Evolutionary conservation across 2,113 vertebrate genomes (phyloP).

Genomic region (Benitochromis conjunctus): DNA sequence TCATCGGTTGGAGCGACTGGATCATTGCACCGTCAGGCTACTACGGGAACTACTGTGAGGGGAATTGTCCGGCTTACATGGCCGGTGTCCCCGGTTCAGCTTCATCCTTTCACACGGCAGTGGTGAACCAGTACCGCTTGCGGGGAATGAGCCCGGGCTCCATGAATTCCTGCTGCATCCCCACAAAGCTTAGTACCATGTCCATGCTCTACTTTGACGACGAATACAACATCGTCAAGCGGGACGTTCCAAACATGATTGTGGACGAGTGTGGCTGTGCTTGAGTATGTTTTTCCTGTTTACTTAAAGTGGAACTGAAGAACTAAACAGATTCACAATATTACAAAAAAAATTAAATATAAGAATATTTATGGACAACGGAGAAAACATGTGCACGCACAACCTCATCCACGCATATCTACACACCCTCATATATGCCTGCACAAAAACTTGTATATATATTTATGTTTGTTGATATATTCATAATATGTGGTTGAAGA

Average conservation of each 20-base stretch:
- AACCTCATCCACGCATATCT: slow-evolving; percentile 34
- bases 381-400: slow-evolving; percentile 20
- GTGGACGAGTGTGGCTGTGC: slow-evolving; percentile 99
- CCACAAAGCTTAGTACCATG: slow-evolving; percentile 97
- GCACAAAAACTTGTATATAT: slow-evolving; percentile 75
- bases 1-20: slow-evolving; percentile 99
- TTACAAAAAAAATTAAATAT: slow-evolving; percentile 12
- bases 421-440: slow-evolving; percentile 49
- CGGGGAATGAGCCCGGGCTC: slow-evolving; percentile 91
- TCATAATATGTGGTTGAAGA: slow-evolving; percentile 37
- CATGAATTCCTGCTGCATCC: slow-evolving; percentile 98
- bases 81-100: slow-evolving; percentile 91
- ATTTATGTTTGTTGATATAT: slow-evolving; percentile 74
- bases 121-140: slow-evolving; percentile 98
- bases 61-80: slow-evolving; percentile 95
- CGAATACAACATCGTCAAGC: slow-evolving; percentile 98
- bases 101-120: slow-evolving; percentile 95
- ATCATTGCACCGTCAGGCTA: slow-evolving; percentile 97
- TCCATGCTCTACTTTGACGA: slow-evolving; percentile 99
- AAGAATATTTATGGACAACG: slow-evolving; percentile 67
- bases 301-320: slow-evolving; percentile 20
- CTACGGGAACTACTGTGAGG: slow-evolving; percentile 98
- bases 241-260: slow-evolving; percentile 99
- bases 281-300: slow-evolving; percentile 63
- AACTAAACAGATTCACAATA: slow-evolving; percentile 12